phyloP scores from a whole-genome alignment of 2,888 invertebrate species.

The Iphiclides podalirius region DNA sequence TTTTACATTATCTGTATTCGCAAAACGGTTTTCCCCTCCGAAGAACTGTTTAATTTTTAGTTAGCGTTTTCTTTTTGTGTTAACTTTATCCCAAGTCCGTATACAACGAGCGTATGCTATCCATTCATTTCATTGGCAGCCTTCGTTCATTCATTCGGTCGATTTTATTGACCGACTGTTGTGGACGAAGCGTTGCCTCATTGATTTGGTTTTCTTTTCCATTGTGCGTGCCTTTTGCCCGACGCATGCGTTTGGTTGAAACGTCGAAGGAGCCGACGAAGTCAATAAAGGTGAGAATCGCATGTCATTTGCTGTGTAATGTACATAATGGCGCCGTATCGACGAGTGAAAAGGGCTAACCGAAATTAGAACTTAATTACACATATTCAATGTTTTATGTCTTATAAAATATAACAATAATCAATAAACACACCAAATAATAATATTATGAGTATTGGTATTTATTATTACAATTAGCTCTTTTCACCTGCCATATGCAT shows the following conservation, averaged over 20 bases:
- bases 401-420: too few relatives aligned
- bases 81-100: neutral
- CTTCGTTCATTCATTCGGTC: too few relatives aligned
- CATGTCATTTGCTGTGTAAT: slow-evolving; percentile 13
- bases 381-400: too few relatives aligned
- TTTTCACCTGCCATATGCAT: neutral
- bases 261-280: slow-evolving; percentile 66
- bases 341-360: neutral
- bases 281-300: slow-evolving; percentile 67
- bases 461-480: neutral
- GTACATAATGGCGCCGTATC: neutral
- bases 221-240: slow-evolving; percentile 32
- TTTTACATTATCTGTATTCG: too few relatives aligned
- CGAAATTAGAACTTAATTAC: slow-evolving; percentile 1
- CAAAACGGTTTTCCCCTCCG: too few relatives aligned
- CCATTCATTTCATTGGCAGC: neutral
- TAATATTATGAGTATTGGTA: too few relatives aligned
- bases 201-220: slow-evolving; percentile 44
- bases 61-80: neutral
- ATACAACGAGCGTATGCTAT: too few relatives aligned
- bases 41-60: too few relatives aligned
- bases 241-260: slow-evolving; percentile 44
- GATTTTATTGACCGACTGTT: too few relatives aligned
- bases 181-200: slow-evolving; percentile 3
- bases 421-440: too few relatives aligned